Evolutionary conservation across 2,888 invertebrate species (phyloP).

Genomic region (Drosophila stalkeri): DNA sequence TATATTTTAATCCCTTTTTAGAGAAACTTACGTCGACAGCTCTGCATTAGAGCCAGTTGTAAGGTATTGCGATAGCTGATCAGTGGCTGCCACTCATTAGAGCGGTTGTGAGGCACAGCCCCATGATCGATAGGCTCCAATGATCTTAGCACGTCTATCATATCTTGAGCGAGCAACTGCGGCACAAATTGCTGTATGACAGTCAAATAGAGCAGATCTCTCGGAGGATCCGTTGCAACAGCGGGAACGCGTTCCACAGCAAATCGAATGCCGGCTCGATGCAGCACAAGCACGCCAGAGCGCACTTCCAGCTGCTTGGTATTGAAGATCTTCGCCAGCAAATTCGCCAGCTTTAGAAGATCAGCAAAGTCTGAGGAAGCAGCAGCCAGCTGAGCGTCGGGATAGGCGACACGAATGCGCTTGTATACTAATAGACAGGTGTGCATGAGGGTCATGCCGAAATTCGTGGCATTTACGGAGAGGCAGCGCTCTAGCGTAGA

Average conservation of each 20-base stretch:
- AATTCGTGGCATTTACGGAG: constrained; percentile 43
- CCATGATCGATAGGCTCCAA: constrained; percentile 30
- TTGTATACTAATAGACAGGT: constrained; percentile 44
- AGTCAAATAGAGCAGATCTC: constrained; percentile 38
- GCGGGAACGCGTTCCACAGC: constrained; percentile 14
- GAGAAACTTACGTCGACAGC: constrained; percentile 31
- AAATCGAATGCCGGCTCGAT: constrained; percentile 57
- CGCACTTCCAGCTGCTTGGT: constrained; percentile 36
- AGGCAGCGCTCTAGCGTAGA: constrained; percentile 47
- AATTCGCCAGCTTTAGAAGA: constrained; percentile 39
- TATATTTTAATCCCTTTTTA: too few relatives aligned
- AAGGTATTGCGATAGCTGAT: constrained; percentile 39
- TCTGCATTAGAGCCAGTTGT: constrained; percentile 11
- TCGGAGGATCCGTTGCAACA: constrained; percentile 10
- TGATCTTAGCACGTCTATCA: constrained; percentile 10
- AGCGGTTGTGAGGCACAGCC: constrained; percentile 4
- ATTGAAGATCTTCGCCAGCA: constrained; percentile 37
- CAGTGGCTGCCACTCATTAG: constrained; percentile 37
- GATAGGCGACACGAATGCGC: constrained; percentile 8
- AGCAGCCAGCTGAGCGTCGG: neutral
- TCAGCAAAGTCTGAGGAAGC: constrained; percentile 30
- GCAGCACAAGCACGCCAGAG: constrained; percentile 35
- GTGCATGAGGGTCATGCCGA: constrained; percentile 67
- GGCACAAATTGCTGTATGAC: constrained; percentile 55
- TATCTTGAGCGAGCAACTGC: constrained; percentile 59